These are phyloP conservation scores for Pelobates fuscus DNA, from an alignment of 2,113 vertebrate species.

Conservation along the genomic window DNA sequence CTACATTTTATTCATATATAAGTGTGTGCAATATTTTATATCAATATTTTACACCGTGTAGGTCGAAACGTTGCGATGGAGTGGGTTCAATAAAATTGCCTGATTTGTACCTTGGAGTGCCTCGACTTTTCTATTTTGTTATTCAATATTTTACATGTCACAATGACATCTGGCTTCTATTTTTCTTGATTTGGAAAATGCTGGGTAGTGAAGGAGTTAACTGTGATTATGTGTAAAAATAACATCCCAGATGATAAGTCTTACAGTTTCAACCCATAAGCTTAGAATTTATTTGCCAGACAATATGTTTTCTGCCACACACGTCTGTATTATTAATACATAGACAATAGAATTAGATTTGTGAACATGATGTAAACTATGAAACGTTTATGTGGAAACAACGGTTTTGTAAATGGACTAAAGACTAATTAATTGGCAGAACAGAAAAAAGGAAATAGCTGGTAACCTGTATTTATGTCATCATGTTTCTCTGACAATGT, in stretches of 20 bases:
- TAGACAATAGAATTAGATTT: background rate
- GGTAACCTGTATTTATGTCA: background rate
- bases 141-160: no score
- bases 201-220: no score
- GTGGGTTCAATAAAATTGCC: no score
- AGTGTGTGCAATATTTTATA: no score
- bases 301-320: background rate
- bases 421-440: background rate
- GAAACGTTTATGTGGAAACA: background rate
- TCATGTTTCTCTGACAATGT: constrained; percentile 4
- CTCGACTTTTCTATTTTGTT: no score
- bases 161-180: no score
- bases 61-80: no score
- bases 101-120: no score
- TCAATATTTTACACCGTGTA: no score
- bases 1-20: no score
- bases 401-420: background rate
- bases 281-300: background rate
- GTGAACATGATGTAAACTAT: background rate
- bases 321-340: background rate
- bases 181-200: no score
- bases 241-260: background rate
- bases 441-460: background rate
- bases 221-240: no score
- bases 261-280: background rate